A percentile compares a stretch with the other conserved stretches of the same genome.
Conservation (phyloP, 2,113 vertebrate genomes). For the Oncorhynchus clarkii region DNA sequence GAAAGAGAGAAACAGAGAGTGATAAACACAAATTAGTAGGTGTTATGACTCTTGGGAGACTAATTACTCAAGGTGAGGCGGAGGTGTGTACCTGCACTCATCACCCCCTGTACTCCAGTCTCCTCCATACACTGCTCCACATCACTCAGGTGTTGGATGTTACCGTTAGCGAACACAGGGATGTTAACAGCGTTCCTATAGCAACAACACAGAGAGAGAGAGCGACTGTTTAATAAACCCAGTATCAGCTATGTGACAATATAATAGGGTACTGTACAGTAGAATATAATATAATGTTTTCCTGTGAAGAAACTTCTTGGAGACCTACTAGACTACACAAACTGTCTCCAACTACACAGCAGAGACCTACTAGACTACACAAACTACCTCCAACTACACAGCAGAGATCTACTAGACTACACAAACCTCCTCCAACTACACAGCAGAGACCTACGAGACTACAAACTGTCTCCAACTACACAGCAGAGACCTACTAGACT, state of each 20-base stretch:
- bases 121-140: constrained; percentile 89
- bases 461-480: too few species aligned
- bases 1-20: too few species aligned
- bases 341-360: too few species aligned
- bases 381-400: too few species aligned
- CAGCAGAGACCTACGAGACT: too few species aligned
- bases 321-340: too few species aligned
- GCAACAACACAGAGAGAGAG: not conserved
- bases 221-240: not conserved
- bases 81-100: constrained; percentile 86
- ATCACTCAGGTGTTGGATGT: constrained; percentile 90
- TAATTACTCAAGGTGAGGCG: not conserved
- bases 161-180: constrained; percentile 96
- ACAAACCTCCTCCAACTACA: too few species aligned
- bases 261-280: not conserved
- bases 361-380: too few species aligned
- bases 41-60: not conserved
- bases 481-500: too few species aligned
- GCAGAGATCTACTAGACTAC: too few species aligned
- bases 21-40: not conserved
- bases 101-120: constrained; percentile 91
- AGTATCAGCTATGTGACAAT: not conserved
- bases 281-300: not conserved
- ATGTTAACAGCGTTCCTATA: constrained; percentile 87
- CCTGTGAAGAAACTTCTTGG: too few species aligned